Evolutionary conservation across 1,140 invertebrate genomes (phyloP).

Genomic region (Pectinophora gossypiella): DNA sequence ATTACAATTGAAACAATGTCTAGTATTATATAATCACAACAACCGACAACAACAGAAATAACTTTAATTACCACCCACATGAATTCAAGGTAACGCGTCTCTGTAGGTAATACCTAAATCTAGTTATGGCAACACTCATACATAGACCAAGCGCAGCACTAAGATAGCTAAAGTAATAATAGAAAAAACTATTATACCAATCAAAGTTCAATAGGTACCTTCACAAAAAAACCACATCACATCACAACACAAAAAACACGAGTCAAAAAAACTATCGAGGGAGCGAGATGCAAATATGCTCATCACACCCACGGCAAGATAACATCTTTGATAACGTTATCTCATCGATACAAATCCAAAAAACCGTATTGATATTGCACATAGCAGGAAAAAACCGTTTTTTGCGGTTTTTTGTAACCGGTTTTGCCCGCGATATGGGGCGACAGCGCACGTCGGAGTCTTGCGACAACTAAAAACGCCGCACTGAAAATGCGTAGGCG

Average conservation of each 20-base stretch:
- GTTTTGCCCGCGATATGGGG: conserved; percentile 25
- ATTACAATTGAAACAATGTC: too few relatives aligned
- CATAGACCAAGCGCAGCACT: too few relatives aligned
- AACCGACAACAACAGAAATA: not conserved
- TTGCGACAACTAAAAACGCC: conserved; percentile 65
- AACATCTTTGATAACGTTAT: conserved; percentile 38
- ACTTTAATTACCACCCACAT: not conserved
- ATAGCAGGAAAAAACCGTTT: conserved; percentile 30
- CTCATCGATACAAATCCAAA: conserved; percentile 6
- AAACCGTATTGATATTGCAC: not conserved
- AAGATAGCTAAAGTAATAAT: too few relatives aligned
- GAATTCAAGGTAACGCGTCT: not conserved
- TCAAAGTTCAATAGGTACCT: conserved; percentile 34
- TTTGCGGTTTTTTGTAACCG: conserved; percentile 28
- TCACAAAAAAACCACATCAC: conserved; percentile 34
- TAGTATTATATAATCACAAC: too few relatives aligned
- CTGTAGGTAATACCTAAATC: too few relatives aligned
- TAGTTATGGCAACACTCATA: too few relatives aligned
- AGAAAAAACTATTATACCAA: not conserved
- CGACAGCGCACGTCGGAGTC: conserved; percentile 49
- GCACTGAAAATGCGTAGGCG: conserved; percentile 58
- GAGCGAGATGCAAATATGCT: conserved; percentile 24
- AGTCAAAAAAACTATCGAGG: conserved; percentile 35
- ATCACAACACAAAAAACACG: conserved; percentile 35
- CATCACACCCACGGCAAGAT: conserved; percentile 25